phyloP scores from a whole-genome alignment of 1,140 invertebrate species.

The Nylanderia fulva region DNA sequence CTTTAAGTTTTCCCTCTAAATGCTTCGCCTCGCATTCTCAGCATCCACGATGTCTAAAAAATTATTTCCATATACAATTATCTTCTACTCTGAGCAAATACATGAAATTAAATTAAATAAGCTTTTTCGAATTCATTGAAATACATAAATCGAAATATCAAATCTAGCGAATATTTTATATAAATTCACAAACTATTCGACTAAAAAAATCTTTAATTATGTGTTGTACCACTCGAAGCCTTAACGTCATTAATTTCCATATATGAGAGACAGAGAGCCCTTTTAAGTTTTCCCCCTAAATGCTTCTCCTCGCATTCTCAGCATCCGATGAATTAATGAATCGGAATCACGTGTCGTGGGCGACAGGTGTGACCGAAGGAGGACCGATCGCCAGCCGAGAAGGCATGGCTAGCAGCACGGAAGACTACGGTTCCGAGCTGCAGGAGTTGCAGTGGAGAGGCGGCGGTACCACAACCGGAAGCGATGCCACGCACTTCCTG shows the following conservation, averaged over 20 bases:
- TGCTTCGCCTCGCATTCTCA: neutral
- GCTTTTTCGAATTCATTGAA: neutral
- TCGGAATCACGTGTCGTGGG: neutral
- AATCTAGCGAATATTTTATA: no score
- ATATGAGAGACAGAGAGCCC: no score
- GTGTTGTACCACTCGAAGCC: neutral
- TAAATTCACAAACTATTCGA: neutral
- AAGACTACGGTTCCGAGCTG: slow-evolving; percentile 86
- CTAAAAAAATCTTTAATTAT: neutral
- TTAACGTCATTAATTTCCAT: no score
- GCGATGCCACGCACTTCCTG: slow-evolving; percentile 75
- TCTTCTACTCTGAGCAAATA: neutral
- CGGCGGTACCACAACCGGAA: slow-evolving; percentile 77
- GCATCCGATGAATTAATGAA: neutral
- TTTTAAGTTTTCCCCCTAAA: neutral
- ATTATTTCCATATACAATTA: neutral
- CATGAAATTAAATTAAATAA: neutral
- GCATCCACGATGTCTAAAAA: no score
- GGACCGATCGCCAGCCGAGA: slow-evolving; percentile 72
- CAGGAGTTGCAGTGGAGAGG: slow-evolving; percentile 87
- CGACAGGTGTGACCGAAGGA: slow-evolving; percentile 79
- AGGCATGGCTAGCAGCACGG: slow-evolving; percentile 83
- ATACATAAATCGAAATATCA: neutral
- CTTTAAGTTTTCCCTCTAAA: neutral
- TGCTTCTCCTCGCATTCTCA: neutral